Conservation (phyloP, 1,140 invertebrate genomes). For the Drosophila nasuta region DNA sequence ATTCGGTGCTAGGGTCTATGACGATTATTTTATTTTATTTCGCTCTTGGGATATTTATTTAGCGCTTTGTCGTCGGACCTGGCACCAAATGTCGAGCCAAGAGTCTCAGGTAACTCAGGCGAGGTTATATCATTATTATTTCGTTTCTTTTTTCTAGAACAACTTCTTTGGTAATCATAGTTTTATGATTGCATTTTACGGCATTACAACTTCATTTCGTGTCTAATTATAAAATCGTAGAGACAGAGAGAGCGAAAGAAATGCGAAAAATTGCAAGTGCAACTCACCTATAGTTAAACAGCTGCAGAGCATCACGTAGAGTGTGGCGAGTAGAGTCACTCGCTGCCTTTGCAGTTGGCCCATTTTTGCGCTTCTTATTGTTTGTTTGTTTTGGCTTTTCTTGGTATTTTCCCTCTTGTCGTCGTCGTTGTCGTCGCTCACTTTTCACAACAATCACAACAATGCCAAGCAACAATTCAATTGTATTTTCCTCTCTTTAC, state of each 20-base stretch:
- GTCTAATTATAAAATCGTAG: slow-evolving; percentile 66
- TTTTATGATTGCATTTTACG: not conserved
- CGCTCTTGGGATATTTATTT: slow-evolving; percentile 23
- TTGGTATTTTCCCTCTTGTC: slow-evolving; percentile 17
- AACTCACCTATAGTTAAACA: slow-evolving; percentile 73
- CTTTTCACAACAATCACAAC: slow-evolving; percentile 25
- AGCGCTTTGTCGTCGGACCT: not conserved
- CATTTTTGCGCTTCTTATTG: slow-evolving; percentile 52
- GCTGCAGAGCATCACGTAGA: slow-evolving; percentile 65
- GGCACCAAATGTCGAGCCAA: not conserved
- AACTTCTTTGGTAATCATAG: not conserved
- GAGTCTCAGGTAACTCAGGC: slow-evolving; percentile 6
- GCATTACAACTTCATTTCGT: slow-evolving; percentile 48
- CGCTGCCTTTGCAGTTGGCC: slow-evolving; percentile 64
- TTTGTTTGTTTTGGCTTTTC: slow-evolving; percentile 36
- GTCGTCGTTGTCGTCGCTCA: slow-evolving; percentile 23
- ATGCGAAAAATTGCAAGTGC: not conserved
- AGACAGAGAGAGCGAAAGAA: too few relatives aligned
- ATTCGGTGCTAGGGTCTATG: not conserved
- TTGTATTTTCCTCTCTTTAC: slow-evolving; percentile 29
- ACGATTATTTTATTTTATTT: not conserved
- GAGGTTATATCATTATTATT: too few relatives aligned
- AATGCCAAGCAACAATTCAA: slow-evolving; percentile 30
- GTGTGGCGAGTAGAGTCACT: slow-evolving; percentile 50
- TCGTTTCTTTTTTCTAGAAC: too few relatives aligned